Evolutionary conservation across 2,113 vertebrate genomes (phyloP), one percentile per base, ranked within the genome.

Genomic region (Sterrhoptilus dennistouni): DNA sequence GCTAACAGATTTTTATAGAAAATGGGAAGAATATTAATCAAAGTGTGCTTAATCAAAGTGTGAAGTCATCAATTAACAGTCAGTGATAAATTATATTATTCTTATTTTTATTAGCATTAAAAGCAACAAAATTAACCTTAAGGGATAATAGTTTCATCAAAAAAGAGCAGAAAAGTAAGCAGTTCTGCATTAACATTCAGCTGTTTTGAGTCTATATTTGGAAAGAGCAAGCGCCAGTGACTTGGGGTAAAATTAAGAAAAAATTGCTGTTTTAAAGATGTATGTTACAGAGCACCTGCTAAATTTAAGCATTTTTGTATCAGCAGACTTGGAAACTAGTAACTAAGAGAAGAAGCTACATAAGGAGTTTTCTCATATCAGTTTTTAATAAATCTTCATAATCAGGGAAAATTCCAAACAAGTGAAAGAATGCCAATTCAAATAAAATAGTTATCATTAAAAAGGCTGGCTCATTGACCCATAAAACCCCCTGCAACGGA

Each of bases 241-340:
- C 5, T 36, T 77, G 72, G 65, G 35, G 38, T 81, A 78, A 90
- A 90, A 93, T 82, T 40, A 94, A 94, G 63, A 80, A 80, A 71
- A 88, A 80, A 86, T 38, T 83, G 35, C 19, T 52, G 23, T 40
- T 90, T 88, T 86, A 90, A 61, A 69, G 53, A 88, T 40, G 28
- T 40, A 65, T 81, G 6, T 83, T 36, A 77, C 35, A 80, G 17
- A 77, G 23, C 45, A 77, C 54, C 71, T 94, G 68, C 83, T 91
- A 94, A 87, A 89, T 89, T 83, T 49, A 94, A 86, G 13, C 44
- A 53, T 65, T 94, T 94, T 88, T 42, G 83, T 27, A 92, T 89
- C 40, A 81, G 17, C 36, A 94, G 57, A 36, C 44, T 83, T 54
- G 8, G 50, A 89, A 87, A 70, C 22, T 50, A 69, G 14, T 77